These are phyloP conservation scores for Drosophila rubida DNA, from an alignment of 2,888 invertebrate species.

Conservation along the genomic window DNA sequence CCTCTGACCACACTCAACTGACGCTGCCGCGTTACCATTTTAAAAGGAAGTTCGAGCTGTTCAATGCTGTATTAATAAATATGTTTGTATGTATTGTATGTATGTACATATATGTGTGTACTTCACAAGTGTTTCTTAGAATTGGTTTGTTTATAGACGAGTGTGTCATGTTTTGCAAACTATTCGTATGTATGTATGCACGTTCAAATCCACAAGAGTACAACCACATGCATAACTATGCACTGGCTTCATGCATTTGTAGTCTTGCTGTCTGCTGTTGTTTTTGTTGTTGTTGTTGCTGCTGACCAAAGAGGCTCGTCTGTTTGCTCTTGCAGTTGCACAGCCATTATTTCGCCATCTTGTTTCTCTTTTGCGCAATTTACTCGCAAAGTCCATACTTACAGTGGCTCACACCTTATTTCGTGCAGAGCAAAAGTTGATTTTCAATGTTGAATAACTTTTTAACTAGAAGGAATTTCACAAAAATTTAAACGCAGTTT, in stretches of 20 bases:
- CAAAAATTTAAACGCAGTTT: too few species aligned
- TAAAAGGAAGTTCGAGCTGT: conserved; percentile 44
- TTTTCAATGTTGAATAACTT: too few species aligned
- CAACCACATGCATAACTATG: not conserved
- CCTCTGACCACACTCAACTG: too few species aligned
- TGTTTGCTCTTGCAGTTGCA: conserved; percentile 21
- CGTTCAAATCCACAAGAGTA: not conserved
- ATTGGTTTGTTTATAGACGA: conserved; percentile 17
- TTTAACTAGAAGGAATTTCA: too few species aligned
- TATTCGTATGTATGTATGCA: too few species aligned
- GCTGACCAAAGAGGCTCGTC: conserved; percentile 39
- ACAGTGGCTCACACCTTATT: too few species aligned
- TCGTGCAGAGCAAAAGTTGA: too few species aligned
- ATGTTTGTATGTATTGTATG: not conserved
- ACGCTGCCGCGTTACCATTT: conserved; percentile 27
- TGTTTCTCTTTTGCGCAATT: conserved; percentile 1
- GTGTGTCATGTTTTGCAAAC: conserved; percentile 2
- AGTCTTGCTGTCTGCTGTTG: not conserved
- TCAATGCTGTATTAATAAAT: conserved; percentile 11
- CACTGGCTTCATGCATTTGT: not conserved
- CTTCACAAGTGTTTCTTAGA: conserved; percentile 15
- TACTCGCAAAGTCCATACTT: not conserved
- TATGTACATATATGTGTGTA: not conserved
- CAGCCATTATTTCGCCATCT: conserved; percentile 24
- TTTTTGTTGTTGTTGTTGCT: not conserved